A percentile compares a stretch with the other conserved stretches of the same genome.
Evolutionary conservation across 2,888 invertebrate species (phyloP).

Genomic region (Epinotia bilunana): DNA sequence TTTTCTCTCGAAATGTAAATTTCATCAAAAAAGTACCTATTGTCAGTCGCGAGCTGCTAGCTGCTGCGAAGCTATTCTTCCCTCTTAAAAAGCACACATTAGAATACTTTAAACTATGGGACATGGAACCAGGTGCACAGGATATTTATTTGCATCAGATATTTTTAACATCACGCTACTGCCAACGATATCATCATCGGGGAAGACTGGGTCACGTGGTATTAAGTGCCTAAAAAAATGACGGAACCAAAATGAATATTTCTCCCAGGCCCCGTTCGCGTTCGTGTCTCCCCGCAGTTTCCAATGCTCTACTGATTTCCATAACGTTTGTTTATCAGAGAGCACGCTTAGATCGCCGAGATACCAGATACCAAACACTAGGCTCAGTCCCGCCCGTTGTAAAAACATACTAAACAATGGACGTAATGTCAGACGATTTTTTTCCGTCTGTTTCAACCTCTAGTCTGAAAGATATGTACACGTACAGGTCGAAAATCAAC

Average conservation of each 20-base stretch:
- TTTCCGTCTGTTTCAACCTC: not conserved
- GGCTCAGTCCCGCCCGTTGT: not conserved
- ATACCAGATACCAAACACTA: conserved; percentile 8
- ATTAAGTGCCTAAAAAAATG: not conserved
- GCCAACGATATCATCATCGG: no score
- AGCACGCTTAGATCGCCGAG: conserved; percentile 21
- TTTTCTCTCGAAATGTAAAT: no score
- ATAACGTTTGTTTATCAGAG: conserved; percentile 41
- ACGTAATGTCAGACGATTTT: not conserved
- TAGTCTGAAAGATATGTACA: not conserved
- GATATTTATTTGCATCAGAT: not conserved
- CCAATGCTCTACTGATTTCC: conserved; percentile 38
- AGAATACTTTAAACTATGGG: not conserved
- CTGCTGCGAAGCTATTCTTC: no score
- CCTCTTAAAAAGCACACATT: not conserved
- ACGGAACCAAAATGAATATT: not conserved
- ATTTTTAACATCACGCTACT: no score
- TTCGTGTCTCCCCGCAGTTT: conserved; percentile 36
- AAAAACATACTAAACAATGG: not conserved
- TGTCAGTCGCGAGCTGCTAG: no score
- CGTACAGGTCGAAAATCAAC: not conserved
- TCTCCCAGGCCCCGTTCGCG: not conserved
- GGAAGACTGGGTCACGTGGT: no score
- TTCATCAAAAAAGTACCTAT: no score
- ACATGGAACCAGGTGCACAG: not conserved